These are phyloP conservation scores for Mus minutoides DNA, from an alignment of 2,797 vertebrate genomes.

Conservation along the genomic window DNA sequence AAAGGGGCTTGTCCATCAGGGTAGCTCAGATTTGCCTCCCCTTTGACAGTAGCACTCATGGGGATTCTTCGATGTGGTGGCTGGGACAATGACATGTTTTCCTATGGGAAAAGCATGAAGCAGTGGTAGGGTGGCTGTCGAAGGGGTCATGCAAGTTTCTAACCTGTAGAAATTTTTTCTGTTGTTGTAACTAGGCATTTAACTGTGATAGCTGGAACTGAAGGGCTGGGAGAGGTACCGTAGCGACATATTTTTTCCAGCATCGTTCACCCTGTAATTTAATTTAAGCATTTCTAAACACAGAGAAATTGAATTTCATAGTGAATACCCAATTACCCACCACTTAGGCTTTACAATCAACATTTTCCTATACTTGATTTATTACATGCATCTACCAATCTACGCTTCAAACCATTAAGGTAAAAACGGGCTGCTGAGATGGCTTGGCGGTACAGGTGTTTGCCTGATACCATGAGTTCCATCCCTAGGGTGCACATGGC, in stretches of 20 bases:
- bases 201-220: neutral
- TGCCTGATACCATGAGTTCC: neutral
- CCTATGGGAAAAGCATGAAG: neutral
- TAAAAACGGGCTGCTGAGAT: neutral
- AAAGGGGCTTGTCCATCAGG: neutral
- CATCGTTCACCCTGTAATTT: neutral
- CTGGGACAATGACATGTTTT: neutral
- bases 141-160: neutral
- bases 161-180: neutral
- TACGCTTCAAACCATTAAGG: neutral
- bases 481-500: neutral
- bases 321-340: neutral
- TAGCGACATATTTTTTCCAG: neutral
- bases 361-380: neutral
- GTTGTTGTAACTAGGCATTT: neutral
- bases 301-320: slow-evolving; percentile 13
- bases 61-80: neutral
- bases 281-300: slow-evolving; percentile 29
- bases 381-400: neutral
- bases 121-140: neutral
- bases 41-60: neutral
- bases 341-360: slow-evolving; percentile 8
- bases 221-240: neutral
- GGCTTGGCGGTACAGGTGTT: neutral
- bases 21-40: neutral